Evolutionary conservation across 2,888 invertebrate genomes (phyloP).

Genomic region (Sphinx pinastri): DNA sequence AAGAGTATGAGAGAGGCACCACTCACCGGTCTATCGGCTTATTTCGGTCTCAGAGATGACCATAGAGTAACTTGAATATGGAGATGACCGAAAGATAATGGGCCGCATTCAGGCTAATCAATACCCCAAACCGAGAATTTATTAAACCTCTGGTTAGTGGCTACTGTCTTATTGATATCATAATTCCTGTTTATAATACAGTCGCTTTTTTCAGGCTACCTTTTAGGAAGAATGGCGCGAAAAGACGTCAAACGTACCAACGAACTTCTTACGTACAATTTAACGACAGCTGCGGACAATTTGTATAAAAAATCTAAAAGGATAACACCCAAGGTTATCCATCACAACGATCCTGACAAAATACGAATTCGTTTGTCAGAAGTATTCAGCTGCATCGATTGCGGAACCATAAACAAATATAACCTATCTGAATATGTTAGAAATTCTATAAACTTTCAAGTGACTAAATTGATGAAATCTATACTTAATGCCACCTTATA

Average conservation of each 20-base stretch:
- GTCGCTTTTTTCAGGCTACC: slow-evolving; percentile 62
- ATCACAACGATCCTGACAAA: slow-evolving; percentile 63
- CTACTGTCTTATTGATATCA: too few relatives aligned
- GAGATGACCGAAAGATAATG: too few relatives aligned
- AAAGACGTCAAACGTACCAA: slow-evolving; percentile 56
- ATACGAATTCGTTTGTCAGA: slow-evolving; percentile 58
- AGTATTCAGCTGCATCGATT: slow-evolving; percentile 61
- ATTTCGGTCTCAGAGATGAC: too few relatives aligned
- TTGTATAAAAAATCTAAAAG: slow-evolving; percentile 67
- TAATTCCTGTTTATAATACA: too few relatives aligned
- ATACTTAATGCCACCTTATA: slow-evolving; percentile 66
- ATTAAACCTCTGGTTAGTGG: too few relatives aligned
- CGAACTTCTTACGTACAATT: slow-evolving; percentile 63
- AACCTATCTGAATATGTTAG: slow-evolving; percentile 64
- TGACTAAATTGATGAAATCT: slow-evolving; percentile 60
- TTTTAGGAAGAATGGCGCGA: slow-evolving; percentile 67
- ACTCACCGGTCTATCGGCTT: too few relatives aligned
- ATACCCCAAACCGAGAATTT: too few relatives aligned
- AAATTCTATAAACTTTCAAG: slow-evolving; percentile 61
- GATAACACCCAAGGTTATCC: slow-evolving; percentile 65
- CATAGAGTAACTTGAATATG: too few relatives aligned
- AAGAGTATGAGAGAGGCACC: too few relatives aligned
- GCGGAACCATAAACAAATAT: slow-evolving; percentile 53
- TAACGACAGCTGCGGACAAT: slow-evolving; percentile 60
- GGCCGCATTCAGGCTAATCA: too few relatives aligned